Conservation (phyloP, 2,888 invertebrate genomes). For the Pharmacophagus antenor region DNA sequence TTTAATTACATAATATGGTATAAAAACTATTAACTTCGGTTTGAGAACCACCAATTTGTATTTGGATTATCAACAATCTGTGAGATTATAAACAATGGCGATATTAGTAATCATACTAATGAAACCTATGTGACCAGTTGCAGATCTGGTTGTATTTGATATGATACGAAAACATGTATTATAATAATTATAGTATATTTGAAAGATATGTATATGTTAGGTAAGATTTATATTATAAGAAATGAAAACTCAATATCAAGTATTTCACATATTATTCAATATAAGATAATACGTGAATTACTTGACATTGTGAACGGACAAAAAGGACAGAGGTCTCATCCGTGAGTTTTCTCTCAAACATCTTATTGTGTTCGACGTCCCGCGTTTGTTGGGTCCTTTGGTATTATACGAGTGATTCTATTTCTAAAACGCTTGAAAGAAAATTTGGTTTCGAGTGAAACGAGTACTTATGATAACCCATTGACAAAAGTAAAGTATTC, state of each 20-base stretch:
- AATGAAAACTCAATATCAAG: neutral
- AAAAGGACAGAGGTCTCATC: neutral
- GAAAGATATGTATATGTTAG: conserved; percentile 1
- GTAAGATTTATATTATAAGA: too few species aligned
- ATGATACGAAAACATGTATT: neutral
- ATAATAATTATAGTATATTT: neutral
- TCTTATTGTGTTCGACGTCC: neutral
- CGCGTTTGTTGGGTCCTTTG: neutral
- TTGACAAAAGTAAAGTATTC: neutral
- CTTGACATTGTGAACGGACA: neutral
- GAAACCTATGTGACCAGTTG: neutral
- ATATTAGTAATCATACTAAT: neutral
- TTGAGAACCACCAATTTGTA: too few species aligned
- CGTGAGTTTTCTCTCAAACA: neutral
- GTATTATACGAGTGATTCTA: too few species aligned
- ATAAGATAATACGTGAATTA: neutral
- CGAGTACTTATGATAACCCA: neutral
- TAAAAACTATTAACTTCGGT: too few species aligned
- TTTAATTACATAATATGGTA: too few species aligned
- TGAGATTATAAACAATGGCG: neutral
- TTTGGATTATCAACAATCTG: too few species aligned
- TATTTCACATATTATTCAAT: neutral
- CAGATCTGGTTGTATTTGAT: neutral
- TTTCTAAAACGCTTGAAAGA: too few species aligned
- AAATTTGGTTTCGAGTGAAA: neutral